Evolutionary conservation across 2,113 vertebrate species (phyloP), one percentile per base, ranked within the genome.

Genomic region (Rhombomys opimus): DNA sequence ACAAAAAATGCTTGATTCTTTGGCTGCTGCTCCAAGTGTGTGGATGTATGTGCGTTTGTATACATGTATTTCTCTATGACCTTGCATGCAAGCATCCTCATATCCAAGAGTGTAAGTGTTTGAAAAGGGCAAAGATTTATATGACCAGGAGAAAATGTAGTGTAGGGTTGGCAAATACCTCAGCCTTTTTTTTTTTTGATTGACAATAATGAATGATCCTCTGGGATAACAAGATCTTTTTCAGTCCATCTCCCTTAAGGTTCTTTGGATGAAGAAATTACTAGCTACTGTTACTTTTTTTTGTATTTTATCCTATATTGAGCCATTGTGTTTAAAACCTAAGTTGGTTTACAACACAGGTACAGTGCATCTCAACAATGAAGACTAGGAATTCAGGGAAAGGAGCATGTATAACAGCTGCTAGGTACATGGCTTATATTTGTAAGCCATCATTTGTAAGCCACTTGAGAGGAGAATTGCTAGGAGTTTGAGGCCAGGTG

Each of bases 281-380:
- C 7, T 63, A n/a, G 32, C 63, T 95, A 50, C 59, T 88, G 46
- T 52, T 25, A 4, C 91, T 27, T 72, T 94, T 96, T 61, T 1
- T 93, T 93, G 11, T 65, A 13, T 92, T 89, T 96, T 54, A 61
- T 38, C 93, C 91, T 18, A 54, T 70, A 90, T 96, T 86, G 50
- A 89, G 15, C 75, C 50, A 94, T 84, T 95, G 17, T 52, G 41
- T 76, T 41, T 41, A 95, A 95, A 80, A 50, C 11, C 72, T 92
- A 78, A 41, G 63, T 32, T n/a, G 88, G 35, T 4, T 38, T 87
- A 87, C 67, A 7, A 89, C 1, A n/a, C 54, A 17, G 81, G 81
- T 77, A 76, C 68, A 67, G 1, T 94, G 20, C 41, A 59, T 72
- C 32, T 89, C 18, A 50, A 14, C 32, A 90, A 35, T 94, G 81